phyloP scores from a whole-genome alignment of 92 coral and sea anemone species.

The Bergia sp. region DNA sequence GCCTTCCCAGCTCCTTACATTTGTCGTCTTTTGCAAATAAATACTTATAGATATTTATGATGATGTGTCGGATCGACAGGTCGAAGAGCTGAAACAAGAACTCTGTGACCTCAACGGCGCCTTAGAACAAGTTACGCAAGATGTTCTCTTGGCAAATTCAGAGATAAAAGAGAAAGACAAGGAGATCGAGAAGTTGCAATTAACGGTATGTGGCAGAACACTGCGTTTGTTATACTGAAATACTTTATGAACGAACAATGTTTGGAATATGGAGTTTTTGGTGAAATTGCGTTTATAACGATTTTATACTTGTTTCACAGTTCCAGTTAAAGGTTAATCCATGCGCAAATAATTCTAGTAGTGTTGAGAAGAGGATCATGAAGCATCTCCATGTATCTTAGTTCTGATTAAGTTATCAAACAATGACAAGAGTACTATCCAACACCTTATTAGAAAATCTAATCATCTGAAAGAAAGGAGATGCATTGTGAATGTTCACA shows the following conservation, averaged over 20 bases:
- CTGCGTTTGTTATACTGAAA: background rate
- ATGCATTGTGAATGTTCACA: background rate
- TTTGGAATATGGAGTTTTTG: background rate
- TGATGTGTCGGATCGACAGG: conserved; percentile 33
- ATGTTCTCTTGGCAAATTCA: conserved; percentile 45
- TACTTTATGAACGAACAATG: background rate
- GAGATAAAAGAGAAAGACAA: conserved; percentile 52
- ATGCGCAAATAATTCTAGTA: background rate
- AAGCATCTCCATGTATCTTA: background rate
- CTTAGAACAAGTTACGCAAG: conserved; percentile 60
- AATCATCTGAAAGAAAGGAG: background rate
- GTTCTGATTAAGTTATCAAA: background rate
- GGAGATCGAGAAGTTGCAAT: conserved; percentile 50
- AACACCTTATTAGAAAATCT: background rate
- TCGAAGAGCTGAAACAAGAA: conserved; percentile 63
- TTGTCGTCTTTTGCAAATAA: background rate
- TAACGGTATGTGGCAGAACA: conserved; percentile 18
- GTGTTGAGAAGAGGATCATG: background rate
- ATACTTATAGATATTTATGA: too few relatives aligned
- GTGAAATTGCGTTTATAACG: background rate
- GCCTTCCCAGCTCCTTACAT: too few relatives aligned
- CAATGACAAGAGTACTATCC: background rate
- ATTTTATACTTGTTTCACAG: background rate
- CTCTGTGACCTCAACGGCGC: conserved; percentile 74
- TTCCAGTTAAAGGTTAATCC: background rate